Evolutionary conservation across 1,140 invertebrate species (phyloP), one percentile per base, ranked within the genome.

Genomic region (Neodiprion lecontei): DNA sequence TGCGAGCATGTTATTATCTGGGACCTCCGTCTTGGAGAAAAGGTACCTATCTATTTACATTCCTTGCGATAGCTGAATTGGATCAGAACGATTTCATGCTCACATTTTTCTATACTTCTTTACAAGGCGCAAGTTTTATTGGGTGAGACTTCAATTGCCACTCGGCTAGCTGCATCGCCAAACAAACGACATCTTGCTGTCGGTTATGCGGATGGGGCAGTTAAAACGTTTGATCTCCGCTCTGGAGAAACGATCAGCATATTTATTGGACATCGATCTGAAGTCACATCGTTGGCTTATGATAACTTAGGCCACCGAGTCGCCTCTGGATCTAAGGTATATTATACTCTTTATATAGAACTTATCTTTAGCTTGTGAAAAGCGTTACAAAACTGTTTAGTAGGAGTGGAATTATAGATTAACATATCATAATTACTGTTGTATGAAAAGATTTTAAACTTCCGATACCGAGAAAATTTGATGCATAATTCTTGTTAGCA

Each of bases 1-100:
- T 96, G 95, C 85, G 97, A 99, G 91, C 93, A 97, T 91, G 93
- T 99, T 71, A 92, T 95, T 80, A 91, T 99, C 76, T 99, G 97
- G 97, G 98, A 99, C 89, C 90, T 98, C 78, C 90, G 95, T 78
- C 93, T 96, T 50, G 93, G 94, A 69, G 94, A 98, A 89, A 96
- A 96, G 89, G 96, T 98, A 89, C 82, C 76, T 12, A 48, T 23
- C 76, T 12, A 48, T 23, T 28, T 69, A 61, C n/a, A 61, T 40
- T 40, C 2, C 5, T 40, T 61, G 11, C 53, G 11, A 61, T 61
- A 61, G n/a, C 53, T 40, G 28, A 66, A 14, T 69, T 47, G 50
- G 7, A 48, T 10, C 12, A 40, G 17, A 66, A 17, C 3, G 66
- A 21, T 70, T 47, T 74, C 68, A 61, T 28, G 67, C 14, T 67